Evolutionary conservation across 2,797 vertebrate genomes (phyloP), one percentile per base, ranked within the genome.

Genomic region (Pteropus rufus): DNA sequence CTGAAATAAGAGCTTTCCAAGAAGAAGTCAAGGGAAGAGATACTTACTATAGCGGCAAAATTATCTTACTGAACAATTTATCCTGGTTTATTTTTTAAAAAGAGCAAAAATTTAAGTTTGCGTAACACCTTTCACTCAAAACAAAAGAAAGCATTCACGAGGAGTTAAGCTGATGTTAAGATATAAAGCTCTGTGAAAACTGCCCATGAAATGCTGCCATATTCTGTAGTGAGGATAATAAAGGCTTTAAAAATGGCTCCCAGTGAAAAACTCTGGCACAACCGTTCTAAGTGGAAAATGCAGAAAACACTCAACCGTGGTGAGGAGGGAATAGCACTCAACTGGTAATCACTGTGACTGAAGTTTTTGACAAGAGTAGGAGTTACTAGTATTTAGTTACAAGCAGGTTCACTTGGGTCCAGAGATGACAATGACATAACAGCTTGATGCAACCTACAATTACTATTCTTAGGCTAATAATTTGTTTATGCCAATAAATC

Each of bases 1-100:
- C 49, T 82, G 69, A 94, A 98, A 72, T 44, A 86, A 62, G 76
- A 96, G 24, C 21, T 91, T 97, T 97, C 77, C 83, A n/a, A 31
- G 65, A 96, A 73, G 79, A 75, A 87, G 91, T 93, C 36, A 73
- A 81, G 85, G 23, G n/a, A 77, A 93, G 10, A 7, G 1, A 77
- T 7, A 62, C n/a, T 56, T 64, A 91, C 89, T 46, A 95, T 9
- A 88, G 31, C 44, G 39, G 23, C 14, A 83, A 77, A 11, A 75
- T 67, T 18, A 34, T 60, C n/a, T 83, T 93, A 49, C 36, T 92
- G 90, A 95, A 91, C 26, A 82, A 79, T 87, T 86, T 64, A 34
- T 77, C 16, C 44, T 49, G 18, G 7, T 80, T 89, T 67, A 91
- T 15, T 65, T 76, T 72, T 76, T 70, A 14, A 62, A 94, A 94